Percentiles rank a stretch among this genome's conserved stretches.
Evolutionary conservation across 2,113 vertebrate species (phyloP).

Genomic region (Phylloscopus trochilus): DNA sequence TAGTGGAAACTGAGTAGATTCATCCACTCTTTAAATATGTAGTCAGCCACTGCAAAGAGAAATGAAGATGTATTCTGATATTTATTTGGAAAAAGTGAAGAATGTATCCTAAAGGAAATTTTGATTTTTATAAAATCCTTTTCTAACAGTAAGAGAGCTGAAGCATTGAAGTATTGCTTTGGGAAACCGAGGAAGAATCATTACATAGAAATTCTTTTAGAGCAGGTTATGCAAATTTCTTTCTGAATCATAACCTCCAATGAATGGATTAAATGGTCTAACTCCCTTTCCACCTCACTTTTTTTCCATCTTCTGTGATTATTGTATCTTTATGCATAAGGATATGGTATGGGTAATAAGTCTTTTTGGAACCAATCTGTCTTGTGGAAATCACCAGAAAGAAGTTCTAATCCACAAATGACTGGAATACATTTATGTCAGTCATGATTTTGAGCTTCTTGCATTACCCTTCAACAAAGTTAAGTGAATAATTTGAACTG

Average conservation of each 20-base stretch:
- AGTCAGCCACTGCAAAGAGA: background rate
- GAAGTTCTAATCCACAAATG: background rate
- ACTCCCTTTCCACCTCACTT: background rate
- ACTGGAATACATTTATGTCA: slow-evolving; percentile 42
- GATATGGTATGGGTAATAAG: background rate
- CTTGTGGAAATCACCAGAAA: background rate
- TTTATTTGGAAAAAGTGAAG: background rate
- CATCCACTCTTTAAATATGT: background rate
- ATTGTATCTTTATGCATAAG: background rate
- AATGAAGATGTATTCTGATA: background rate
- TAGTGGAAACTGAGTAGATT: background rate
- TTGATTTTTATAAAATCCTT: background rate
- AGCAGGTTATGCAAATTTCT: background rate
- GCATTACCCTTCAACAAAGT: slow-evolving; percentile 14
- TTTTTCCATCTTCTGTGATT: background rate
- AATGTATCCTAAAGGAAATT: background rate
- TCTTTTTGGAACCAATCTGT: background rate
- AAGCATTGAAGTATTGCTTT: background rate
- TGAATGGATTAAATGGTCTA: background rate
- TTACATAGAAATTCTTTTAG: background rate
- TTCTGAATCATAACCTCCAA: background rate
- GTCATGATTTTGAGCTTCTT: slow-evolving; percentile 37
- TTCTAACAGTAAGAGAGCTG: background rate
- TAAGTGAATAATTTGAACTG: slow-evolving; percentile 29
- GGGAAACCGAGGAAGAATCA: slow-evolving; percentile 15